Conservation (phyloP, 2,113 vertebrate species). For the Actinemys pallida region DNA sequence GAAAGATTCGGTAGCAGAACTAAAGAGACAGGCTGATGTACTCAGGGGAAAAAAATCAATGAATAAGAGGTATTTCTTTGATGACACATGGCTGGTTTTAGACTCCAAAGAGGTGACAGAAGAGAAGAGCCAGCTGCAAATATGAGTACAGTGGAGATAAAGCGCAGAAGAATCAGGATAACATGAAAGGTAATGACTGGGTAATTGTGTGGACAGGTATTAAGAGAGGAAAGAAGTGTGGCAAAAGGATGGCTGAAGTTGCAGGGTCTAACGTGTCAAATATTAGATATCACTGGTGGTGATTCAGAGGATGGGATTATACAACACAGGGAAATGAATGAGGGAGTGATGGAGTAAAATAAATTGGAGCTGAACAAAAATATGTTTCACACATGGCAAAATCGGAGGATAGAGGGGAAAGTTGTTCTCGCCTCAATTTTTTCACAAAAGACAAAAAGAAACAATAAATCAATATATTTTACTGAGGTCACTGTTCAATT, state of each 20-base stretch:
- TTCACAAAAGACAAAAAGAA: background rate
- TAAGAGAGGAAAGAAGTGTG: conserved; percentile 49
- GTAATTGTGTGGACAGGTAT: conserved; percentile 56
- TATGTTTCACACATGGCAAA: background rate
- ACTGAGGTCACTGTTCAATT: background rate
- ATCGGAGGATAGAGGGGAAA: background rate
- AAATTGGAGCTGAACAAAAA: background rate
- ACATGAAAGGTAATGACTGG: conserved; percentile 46
- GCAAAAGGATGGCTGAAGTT: conserved; percentile 9
- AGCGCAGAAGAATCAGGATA: conserved; percentile 33
- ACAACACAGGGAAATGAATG: background rate
- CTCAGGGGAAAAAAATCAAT: conserved; percentile 45
- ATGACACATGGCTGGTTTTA: conserved; percentile 52
- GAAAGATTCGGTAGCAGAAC: conserved; percentile 53
- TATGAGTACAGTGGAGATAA: conserved; percentile 51
- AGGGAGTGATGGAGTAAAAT: background rate
- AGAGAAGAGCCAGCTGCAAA: conserved; percentile 50
- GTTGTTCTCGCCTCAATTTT: background rate
- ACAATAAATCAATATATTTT: background rate
- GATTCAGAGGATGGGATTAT: conserved; percentile 27
- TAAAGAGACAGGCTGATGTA: conserved; percentile 51
- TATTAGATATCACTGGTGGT: background rate
- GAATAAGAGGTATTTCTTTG: conserved; percentile 28
- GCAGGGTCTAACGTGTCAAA: conserved; percentile 2
- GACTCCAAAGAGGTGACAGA: conserved; percentile 28